Base-by-base conservation (phyloP, 2,797 vertebrate species). In the Notoglanidium macrostoma region DNA sequence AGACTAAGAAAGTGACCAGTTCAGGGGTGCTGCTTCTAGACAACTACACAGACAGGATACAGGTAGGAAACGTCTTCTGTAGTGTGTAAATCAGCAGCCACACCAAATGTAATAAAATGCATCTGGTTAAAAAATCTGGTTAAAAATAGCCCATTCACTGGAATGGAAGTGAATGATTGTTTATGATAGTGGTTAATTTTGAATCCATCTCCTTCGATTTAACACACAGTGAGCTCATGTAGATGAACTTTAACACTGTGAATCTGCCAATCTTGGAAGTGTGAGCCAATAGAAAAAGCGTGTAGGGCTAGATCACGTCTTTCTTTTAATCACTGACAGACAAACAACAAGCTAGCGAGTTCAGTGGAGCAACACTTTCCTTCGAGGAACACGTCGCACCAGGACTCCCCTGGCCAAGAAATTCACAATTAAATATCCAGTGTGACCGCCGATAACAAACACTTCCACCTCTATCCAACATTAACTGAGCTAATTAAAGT, bases 1-100 rank as follows among this genome's bases (percentile, higher is more conserved):
- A 99, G 92, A 99, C 98, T 0, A 99, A 99, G 95, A 99, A 99
- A 92, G 98, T 99, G 90, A 99, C 98, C 0, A 99, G 98, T 84
- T 99, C 98, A 0, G 98, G 98, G n/a, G 98, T 99, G 57, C 96
- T 99, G 67, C 96, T 99, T 80, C 94, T 99, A 89, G 98, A 99
- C 93, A 99, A 99, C 92, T 99, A 99, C 92, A 99, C 98, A 0
- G 98, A 99, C 91, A 97, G 98, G 82, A 99, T 99, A 96, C 98
- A 99, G 97, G 98, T 99, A 90, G 21, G 72, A 35, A 81, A 23
- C 44, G 3, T 67, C 10, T 10, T 5, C 8, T 82, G 40, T 49
- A 8, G 26, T 49, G 32, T 44, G 12, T 40, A 11, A 57, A 29
- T 78, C 26, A 51, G 46, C 6, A 2, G 40, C 51, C 19, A 14